Evolutionary conservation across 2,113 vertebrate genomes (phyloP).

Genomic region (Periophthalmodon schlosseri): DNA sequence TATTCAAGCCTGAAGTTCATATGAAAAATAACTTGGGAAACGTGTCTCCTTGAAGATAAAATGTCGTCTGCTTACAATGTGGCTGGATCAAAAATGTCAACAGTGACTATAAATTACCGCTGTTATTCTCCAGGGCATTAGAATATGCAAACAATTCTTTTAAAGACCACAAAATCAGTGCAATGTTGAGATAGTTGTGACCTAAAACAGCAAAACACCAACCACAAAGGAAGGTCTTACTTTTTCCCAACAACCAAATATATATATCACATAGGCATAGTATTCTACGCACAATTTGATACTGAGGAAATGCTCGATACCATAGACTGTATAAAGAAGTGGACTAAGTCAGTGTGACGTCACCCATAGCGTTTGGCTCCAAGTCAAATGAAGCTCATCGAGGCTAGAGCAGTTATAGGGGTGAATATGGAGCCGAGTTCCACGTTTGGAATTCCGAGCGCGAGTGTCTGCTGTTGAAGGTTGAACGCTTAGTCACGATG

Average conservation of each 20-base stretch:
- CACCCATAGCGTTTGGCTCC: no score
- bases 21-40: neutral
- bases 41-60: conserved; percentile 2
- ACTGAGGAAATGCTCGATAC: neutral
- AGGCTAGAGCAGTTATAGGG: no score
- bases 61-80: neutral
- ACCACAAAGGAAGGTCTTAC: neutral
- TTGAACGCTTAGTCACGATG: no score
- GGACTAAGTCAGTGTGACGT: no score
- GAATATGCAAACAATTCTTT: neutral
- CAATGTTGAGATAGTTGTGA: neutral
- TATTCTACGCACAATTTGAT: no score
- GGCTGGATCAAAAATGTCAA: conserved; percentile 8
- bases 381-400: no score
- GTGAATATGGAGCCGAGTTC: no score
- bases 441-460: no score
- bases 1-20: conserved; percentile 22
- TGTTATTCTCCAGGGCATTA: neutral
- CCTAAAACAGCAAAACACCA: neutral
- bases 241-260: neutral
- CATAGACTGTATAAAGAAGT: no score
- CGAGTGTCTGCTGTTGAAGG: no score
- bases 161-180: neutral
- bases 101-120: neutral
- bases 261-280: neutral